Percentiles rank a stretch among this genome's conserved stretches.
Conservation (phyloP, 2,797 vertebrate genomes). For the Selene dorsalis region DNA sequence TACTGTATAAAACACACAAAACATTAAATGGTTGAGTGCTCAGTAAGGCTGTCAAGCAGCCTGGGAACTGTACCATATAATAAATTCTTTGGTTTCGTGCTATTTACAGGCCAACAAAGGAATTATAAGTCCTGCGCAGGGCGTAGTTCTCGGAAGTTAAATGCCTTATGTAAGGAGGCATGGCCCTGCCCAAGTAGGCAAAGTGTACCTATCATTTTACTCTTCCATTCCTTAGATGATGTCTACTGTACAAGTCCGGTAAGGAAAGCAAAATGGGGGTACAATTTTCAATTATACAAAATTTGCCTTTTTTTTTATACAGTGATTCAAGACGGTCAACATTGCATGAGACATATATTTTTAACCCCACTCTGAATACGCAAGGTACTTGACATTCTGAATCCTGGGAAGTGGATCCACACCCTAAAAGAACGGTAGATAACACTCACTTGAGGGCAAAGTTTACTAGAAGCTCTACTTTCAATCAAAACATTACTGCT, state of each 20-base stretch:
- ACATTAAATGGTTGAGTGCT: conserved; percentile 31
- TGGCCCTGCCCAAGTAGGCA: conserved; percentile 32
- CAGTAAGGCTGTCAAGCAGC: conserved; percentile 9
- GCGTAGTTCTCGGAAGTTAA: conserved; percentile 50
- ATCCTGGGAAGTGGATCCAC: conserved; percentile 44
- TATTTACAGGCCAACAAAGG: conserved; percentile 57
- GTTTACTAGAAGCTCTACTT: conserved; percentile 34
- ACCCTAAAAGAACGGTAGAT: conserved; percentile 52
- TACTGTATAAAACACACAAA: conserved; percentile 7
- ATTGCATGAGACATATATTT: conserved; percentile 32
- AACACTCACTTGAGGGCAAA: conserved; percentile 24
- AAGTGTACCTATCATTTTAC: conserved; percentile 27
- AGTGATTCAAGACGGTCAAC: conserved; percentile 27
- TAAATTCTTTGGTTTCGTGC: conserved; percentile 47
- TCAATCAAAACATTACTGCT: conserved; percentile 20
- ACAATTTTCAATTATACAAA: conserved; percentile 16
- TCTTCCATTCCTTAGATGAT: conserved; percentile 21
- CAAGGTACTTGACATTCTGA: conserved; percentile 39
- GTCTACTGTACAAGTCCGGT: conserved; percentile 22
- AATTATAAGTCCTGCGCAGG: conserved; percentile 46
- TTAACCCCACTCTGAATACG: neutral
- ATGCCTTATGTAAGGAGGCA: conserved; percentile 50
- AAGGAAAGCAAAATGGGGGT: conserved; percentile 18
- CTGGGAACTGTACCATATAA: conserved; percentile 23
- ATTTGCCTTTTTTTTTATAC: conserved; percentile 12